Percentiles rank a stretch among this genome's conserved stretches.
These are phyloP conservation scores for Nudaria mundana DNA, from an alignment of 2,888 invertebrate species.

Conservation along the genomic window DNA sequence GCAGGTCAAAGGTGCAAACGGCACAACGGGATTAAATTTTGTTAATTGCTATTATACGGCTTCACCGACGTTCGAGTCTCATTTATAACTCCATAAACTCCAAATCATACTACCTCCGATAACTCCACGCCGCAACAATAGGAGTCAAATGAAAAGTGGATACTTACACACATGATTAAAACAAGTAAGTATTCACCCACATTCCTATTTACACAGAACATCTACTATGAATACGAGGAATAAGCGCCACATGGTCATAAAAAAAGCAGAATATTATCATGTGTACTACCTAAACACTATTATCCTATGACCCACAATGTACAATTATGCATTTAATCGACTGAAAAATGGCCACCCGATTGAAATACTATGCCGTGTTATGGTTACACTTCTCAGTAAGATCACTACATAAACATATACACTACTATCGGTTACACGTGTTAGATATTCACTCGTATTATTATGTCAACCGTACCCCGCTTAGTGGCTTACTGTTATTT, in stretches of 20 bases:
- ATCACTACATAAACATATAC: constrained; percentile 7
- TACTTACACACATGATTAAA: neutral
- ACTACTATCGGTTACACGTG: constrained; percentile 31
- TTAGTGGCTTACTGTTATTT: constrained; percentile 20
- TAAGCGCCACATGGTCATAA: constrained; percentile 4
- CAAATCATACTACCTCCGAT: too few species aligned
- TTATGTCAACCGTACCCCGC: constrained; percentile 14
- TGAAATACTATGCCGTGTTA: constrained; percentile 18
- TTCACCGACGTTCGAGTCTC: too few species aligned
- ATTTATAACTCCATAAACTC: too few species aligned
- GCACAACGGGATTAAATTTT: too few species aligned
- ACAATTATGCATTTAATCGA: constrained; percentile 8
- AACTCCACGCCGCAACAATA: too few species aligned
- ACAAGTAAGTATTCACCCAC: neutral
- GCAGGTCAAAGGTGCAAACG: too few species aligned
- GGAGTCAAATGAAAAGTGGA: neutral
- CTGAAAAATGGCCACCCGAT: constrained; percentile 7
- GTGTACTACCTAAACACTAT: constrained; percentile 3
- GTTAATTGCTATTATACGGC: too few species aligned
- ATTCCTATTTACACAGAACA: neutral
- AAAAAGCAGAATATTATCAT: constrained; percentile 3
- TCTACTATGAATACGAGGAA: constrained; percentile 2
- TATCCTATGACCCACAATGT: constrained; percentile 3
- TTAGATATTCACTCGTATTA: constrained; percentile 32
- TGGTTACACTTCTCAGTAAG: constrained; percentile 20